Evolutionary conservation across 2,113 vertebrate species (phyloP).

Genomic region (Hystrix cristata): DNA sequence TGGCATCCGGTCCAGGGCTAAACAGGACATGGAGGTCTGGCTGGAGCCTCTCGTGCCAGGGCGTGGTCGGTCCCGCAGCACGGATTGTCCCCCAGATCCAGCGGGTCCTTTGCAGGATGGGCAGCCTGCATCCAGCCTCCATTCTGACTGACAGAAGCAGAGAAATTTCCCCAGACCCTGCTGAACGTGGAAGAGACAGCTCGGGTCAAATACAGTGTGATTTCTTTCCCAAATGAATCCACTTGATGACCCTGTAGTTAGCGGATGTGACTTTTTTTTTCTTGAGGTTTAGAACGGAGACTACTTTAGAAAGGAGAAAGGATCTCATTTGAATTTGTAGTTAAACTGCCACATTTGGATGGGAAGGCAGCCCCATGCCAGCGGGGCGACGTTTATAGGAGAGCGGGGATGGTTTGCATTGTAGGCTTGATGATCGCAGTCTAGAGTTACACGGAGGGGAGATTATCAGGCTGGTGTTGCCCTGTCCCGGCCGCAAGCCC

Average conservation of each 20-base stretch:
- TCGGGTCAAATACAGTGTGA: not conserved
- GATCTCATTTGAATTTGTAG: not conserved
- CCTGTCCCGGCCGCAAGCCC: not conserved
- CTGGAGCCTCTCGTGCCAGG: constrained; percentile 3
- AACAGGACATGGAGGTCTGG: constrained; percentile 16
- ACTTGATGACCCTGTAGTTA: not conserved
- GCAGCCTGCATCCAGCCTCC: not conserved
- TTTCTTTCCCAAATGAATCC: constrained; percentile 20
- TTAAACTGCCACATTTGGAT: constrained; percentile 16
- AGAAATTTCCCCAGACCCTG: not conserved
- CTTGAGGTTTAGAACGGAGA: constrained; percentile 45
- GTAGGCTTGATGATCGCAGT: not conserved
- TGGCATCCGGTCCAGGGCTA: constrained; percentile 65
- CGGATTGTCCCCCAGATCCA: not conserved
- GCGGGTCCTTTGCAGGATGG: not conserved
- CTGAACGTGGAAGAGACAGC: not conserved
- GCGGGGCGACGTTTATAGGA: not conserved
- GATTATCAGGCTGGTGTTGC: not conserved
- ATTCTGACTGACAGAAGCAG: not conserved
- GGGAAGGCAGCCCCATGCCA: not conserved
- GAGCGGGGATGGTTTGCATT: not conserved
- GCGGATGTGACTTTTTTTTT: not conserved
- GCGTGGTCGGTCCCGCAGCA: not conserved
- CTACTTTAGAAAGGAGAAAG: not conserved
- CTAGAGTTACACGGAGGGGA: not conserved